Evolutionary conservation across 2,888 invertebrate species (phyloP), one percentile per base, ranked within the genome.

Genomic region (Limulus polyphemus): DNA sequence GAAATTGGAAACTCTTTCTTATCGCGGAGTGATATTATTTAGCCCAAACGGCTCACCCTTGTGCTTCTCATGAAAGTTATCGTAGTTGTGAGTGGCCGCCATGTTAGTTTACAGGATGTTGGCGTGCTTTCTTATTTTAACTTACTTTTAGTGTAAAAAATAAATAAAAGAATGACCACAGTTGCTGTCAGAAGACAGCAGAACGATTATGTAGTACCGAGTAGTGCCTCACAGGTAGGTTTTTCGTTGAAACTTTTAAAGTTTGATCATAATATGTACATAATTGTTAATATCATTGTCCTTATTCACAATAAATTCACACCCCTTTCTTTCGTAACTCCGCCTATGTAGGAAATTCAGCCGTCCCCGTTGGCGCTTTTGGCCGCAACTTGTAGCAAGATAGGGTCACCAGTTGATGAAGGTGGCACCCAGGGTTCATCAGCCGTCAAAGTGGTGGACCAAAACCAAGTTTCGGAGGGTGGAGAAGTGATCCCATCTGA

Each of bases 351-450:
- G 63, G 65, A 62, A 63, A 65, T 61, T 63, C 76, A 76, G 68
- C 84, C 86, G 71, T 87, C 86, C 72, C 87, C 86, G 64, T 79
- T 87, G 72, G 87, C 87, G 65, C 81, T 87, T 67, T 79, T 87
- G 76, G 87, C 87, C 69, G 86, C 87, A 67, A 87, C 87, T 68
- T 87, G 87, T 78, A 86, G 86, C 77, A 84, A 85, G 71, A 78
- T 83, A 78, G 80, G 84, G 55, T 68, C 66, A 57, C 65, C 62
- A 49, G 68, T 58, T 63, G 63, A 60, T 57, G 52, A 64, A 55
- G 60, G 64, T 58, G 32, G 32, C 32, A 32, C 32, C 32, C 32
- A 32, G 32, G 59, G 61, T 51, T 65, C 67, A 76, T 78, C 79
- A 59, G 7, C 32, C 32, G 61, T 65, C 54, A 68, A 67, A 64